These are phyloP conservation scores for Meiosimyza platycephala DNA, from an alignment of 2,888 invertebrate species.

Conservation along the genomic window DNA sequence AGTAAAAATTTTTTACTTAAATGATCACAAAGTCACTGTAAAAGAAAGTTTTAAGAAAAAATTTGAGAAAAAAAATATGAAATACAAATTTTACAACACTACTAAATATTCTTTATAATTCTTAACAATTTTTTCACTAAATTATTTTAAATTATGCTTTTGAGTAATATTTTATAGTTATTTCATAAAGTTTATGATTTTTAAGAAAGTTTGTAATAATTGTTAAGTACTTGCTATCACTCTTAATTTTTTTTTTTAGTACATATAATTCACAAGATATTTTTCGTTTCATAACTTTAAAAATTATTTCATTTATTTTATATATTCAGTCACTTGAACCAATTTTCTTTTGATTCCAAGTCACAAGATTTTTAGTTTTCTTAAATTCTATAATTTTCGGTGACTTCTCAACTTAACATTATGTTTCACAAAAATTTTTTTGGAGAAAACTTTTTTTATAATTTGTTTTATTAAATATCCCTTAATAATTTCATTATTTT, in stretches of 20 bases:
- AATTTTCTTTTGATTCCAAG: background rate
- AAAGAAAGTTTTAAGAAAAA: background rate
- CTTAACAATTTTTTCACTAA: slow-evolving; percentile 7
- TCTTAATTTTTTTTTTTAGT: too few relatives aligned
- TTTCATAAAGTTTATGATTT: too few relatives aligned
- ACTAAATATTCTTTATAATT: background rate
- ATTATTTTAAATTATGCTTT: slow-evolving; percentile 6
- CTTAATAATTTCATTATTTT: slow-evolving; percentile 26
- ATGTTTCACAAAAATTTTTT: background rate
- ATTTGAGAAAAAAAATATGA: background rate
- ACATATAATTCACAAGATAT: background rate
- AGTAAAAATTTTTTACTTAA: background rate
- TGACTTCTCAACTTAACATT: background rate
- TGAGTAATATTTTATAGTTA: too few relatives aligned
- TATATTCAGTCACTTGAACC: background rate
- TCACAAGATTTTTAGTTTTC: slow-evolving; percentile 2
- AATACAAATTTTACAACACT: background rate
- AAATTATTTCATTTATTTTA: slow-evolving; percentile 18
- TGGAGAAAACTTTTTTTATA: background rate
- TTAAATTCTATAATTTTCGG: slow-evolving; percentile 9
- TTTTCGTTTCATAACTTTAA: background rate
- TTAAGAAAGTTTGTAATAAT: too few relatives aligned
- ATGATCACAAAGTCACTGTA: slow-evolving; percentile 22
- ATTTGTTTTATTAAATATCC: slow-evolving; percentile 2
- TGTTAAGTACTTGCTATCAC: too few relatives aligned